These are phyloP conservation scores for Drosophila robusta DNA, from an alignment of 2,888 invertebrate species.

Conservation along the genomic window DNA sequence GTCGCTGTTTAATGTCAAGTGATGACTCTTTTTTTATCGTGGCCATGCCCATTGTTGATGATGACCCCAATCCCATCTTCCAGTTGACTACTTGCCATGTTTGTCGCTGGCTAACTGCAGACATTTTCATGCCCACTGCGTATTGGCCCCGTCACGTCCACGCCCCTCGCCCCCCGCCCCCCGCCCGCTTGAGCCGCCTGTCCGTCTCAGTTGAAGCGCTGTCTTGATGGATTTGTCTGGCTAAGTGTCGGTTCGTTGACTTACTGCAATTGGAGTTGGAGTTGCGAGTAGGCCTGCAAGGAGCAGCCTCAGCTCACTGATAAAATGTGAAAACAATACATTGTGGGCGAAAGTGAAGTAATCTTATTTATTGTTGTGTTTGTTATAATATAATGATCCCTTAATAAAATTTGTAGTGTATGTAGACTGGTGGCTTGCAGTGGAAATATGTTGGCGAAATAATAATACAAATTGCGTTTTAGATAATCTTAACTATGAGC, in stretches of 20 bases:
- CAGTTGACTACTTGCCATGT: conserved; percentile 45
- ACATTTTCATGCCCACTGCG: conserved; percentile 70
- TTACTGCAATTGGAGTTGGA: conserved; percentile 28
- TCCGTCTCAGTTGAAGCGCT: conserved; percentile 43
- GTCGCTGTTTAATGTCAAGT: conserved; percentile 81
- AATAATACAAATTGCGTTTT: too few species aligned
- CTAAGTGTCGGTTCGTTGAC: conserved; percentile 64
- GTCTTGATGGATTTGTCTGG: conserved; percentile 77
- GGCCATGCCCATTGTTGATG: conserved; percentile 37
- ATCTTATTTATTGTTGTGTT: too few species aligned
- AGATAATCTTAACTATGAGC: too few species aligned
- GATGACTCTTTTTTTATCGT: conserved; percentile 43
- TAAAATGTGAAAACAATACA: background rate
- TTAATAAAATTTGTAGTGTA: too few species aligned
- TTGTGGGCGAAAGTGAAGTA: too few species aligned
- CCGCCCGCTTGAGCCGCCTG: conserved; percentile 1
- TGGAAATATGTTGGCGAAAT: too few species aligned
- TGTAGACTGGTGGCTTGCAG: too few species aligned
- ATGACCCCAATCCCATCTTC: conserved; percentile 36
- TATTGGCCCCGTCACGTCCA: conserved; percentile 27
- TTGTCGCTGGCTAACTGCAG: conserved; percentile 57
- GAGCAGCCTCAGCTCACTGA: conserved; percentile 2
- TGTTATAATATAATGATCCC: too few species aligned
- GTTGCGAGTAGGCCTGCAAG: background rate
- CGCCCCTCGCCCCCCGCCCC: conserved; percentile 1